Evolutionary conservation across 2,113 vertebrate species (phyloP).

Genomic region (Campylomormyrus tamandua): DNA sequence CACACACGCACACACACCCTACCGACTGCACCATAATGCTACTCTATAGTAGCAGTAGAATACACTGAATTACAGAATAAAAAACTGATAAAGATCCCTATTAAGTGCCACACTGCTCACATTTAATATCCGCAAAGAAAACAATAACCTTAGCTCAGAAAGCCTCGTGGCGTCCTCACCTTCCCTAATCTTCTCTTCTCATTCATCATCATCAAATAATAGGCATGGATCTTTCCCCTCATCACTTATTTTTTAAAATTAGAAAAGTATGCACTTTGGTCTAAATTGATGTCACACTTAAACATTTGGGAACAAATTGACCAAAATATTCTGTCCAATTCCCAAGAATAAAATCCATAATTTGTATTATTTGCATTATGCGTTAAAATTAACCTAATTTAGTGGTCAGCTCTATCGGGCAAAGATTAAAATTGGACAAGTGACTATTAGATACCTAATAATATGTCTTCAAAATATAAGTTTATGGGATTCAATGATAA

Average conservation of each 20-base stretch:
- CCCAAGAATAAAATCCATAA: neutral
- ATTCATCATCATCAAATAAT: neutral
- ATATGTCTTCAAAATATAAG: neutral
- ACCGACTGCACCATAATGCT: neutral
- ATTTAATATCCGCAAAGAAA: neutral
- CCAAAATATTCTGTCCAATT: neutral
- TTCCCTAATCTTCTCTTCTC: neutral
- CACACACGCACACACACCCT: neutral
- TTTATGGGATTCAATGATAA: neutral
- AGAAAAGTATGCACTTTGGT: neutral
- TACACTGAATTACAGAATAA: neutral
- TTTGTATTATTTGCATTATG: neutral
- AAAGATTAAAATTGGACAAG: neutral
- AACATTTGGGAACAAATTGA: neutral
- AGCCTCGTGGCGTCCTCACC: neutral
- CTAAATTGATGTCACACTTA: neutral
- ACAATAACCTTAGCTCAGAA: neutral
- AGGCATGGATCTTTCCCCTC: neutral
- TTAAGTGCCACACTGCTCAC: neutral
- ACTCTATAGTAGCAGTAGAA: neutral
- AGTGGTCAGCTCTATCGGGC: neutral
- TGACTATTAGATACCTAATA: neutral
- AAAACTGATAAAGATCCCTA: neutral
- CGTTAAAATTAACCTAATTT: neutral
- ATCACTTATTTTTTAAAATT: neutral